Conservation (phyloP, 2,888 invertebrate genomes). For the Glaucopsyche alexis region DNA sequence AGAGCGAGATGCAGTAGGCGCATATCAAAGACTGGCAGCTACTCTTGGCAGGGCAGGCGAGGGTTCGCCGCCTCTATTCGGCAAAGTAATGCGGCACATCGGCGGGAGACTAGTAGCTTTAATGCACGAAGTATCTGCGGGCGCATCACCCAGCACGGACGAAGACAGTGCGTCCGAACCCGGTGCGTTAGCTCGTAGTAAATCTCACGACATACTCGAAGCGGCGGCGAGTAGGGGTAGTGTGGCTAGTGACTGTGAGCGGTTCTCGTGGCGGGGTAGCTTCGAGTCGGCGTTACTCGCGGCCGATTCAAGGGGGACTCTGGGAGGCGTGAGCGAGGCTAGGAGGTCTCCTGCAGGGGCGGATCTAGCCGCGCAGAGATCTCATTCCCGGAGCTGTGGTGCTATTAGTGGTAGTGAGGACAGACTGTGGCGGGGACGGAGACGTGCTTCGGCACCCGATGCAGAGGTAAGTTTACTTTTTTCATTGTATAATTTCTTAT, state of each 20-base stretch:
- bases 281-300: slow-evolving; percentile 95
- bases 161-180: slow-evolving; percentile 87
- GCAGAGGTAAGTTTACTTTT: slow-evolving; percentile 63
- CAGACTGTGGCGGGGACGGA: slow-evolving; percentile 69
- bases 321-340: slow-evolving; percentile 87
- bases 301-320: slow-evolving; percentile 90
- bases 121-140: slow-evolving; percentile 95
- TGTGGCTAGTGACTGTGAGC: slow-evolving; percentile 92
- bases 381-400: slow-evolving; percentile 90
- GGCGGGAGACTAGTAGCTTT: slow-evolving; percentile 91
- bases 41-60: slow-evolving; percentile 88
- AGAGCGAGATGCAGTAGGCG: slow-evolving; percentile 88
- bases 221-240: slow-evolving; percentile 79
- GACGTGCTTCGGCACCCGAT: slow-evolving; percentile 71
- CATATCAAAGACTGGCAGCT: slow-evolving; percentile 92
- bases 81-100: slow-evolving; percentile 95
- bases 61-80: slow-evolving; percentile 90
- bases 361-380: slow-evolving; percentile 88
- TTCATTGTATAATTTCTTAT: no score
- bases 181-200: slow-evolving; percentile 85
- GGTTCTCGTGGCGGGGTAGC: slow-evolving; percentile 95
- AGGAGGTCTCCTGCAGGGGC: slow-evolving; percentile 91
- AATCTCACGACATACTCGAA: slow-evolving; percentile 89
- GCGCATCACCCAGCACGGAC: slow-evolving; percentile 86
- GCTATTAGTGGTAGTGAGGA: slow-evolving; percentile 88